A percentile compares a stretch with the other conserved stretches of the same genome.
Conservation (phyloP, 1,140 invertebrate species). For the Drosophila dunni region DNA sequence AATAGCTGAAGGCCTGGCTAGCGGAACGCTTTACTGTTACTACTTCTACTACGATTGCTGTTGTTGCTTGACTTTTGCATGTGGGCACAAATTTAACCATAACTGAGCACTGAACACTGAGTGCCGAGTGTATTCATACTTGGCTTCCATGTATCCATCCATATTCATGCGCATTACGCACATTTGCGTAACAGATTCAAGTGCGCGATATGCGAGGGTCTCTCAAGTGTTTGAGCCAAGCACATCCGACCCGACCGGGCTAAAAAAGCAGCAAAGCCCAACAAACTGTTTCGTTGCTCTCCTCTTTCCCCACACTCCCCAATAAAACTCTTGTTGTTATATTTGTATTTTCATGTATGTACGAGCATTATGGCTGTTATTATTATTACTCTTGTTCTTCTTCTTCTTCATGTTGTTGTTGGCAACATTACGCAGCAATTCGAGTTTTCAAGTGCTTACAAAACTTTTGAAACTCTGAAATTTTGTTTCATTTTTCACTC, state of each 20-base stretch:
- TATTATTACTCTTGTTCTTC: constrained; percentile 25
- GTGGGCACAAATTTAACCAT: constrained; percentile 28
- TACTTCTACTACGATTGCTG: constrained; percentile 17
- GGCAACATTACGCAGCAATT: constrained; percentile 71
- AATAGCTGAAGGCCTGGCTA: constrained; percentile 55
- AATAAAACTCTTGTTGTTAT: constrained; percentile 53
- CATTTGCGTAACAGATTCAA: constrained; percentile 83
- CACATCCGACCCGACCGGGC: constrained; percentile 38
- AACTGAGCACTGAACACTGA: constrained; percentile 1
- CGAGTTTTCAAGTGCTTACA: constrained; percentile 71
- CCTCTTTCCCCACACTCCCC: neutral
- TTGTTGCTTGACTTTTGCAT: constrained; percentile 25
- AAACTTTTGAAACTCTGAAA: constrained; percentile 55
- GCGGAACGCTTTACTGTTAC: constrained; percentile 57
- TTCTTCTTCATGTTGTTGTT: constrained; percentile 23
- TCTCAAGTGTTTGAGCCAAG: constrained; percentile 61
- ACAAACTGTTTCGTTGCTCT: constrained; percentile 53
- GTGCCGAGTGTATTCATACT: constrained; percentile 8
- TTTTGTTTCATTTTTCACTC: constrained; percentile 64
- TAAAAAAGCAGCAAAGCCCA: constrained; percentile 2
- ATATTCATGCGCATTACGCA: constrained; percentile 78
- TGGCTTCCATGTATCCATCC: constrained; percentile 57
- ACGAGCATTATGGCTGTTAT: constrained; percentile 28
- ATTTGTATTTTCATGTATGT: constrained; percentile 23
- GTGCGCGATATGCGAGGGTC: constrained; percentile 70